These are phyloP conservation scores for Leptopilina syphax DNA, from an alignment of 2,888 invertebrate genomes.

Conservation along the genomic window DNA sequence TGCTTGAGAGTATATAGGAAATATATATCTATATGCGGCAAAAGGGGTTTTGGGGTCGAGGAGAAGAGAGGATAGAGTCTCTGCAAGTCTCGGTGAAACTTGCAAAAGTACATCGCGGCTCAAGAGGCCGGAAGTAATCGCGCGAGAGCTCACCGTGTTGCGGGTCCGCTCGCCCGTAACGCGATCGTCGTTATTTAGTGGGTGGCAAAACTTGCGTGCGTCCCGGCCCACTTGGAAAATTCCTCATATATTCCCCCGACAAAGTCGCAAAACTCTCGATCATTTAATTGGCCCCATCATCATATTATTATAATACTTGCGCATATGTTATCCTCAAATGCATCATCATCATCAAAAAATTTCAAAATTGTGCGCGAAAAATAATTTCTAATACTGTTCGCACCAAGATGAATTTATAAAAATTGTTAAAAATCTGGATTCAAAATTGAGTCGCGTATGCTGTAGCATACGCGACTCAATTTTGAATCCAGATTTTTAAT, in stretches of 20 bases:
- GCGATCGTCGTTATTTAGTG: slow-evolving; percentile 68
- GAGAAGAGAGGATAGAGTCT: slow-evolving; percentile 36
- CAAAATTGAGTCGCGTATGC: no score
- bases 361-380: no score
- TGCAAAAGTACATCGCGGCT: slow-evolving; percentile 75
- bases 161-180: slow-evolving; percentile 61
- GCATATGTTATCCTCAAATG: no score
- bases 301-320: no score
- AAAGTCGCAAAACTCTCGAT: slow-evolving; percentile 39
- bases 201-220: slow-evolving; percentile 59
- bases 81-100: slow-evolving; percentile 67
- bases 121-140: slow-evolving; percentile 75
- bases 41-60: slow-evolving; percentile 40
- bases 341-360: no score
- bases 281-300: slow-evolving; percentile 45
- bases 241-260: slow-evolving; percentile 1
- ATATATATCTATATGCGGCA: slow-evolving; percentile 47
- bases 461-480: no score
- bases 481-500: no score
- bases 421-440: no score
- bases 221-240: slow-evolving; percentile 42
- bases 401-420: no score
- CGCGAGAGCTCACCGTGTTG: slow-evolving; percentile 65
- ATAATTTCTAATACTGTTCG: no score
- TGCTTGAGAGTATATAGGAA: slow-evolving; percentile 14